phyloP scores from a whole-genome alignment of 2,113 vertebrate genomes.

The Pterocles gutturalis region DNA sequence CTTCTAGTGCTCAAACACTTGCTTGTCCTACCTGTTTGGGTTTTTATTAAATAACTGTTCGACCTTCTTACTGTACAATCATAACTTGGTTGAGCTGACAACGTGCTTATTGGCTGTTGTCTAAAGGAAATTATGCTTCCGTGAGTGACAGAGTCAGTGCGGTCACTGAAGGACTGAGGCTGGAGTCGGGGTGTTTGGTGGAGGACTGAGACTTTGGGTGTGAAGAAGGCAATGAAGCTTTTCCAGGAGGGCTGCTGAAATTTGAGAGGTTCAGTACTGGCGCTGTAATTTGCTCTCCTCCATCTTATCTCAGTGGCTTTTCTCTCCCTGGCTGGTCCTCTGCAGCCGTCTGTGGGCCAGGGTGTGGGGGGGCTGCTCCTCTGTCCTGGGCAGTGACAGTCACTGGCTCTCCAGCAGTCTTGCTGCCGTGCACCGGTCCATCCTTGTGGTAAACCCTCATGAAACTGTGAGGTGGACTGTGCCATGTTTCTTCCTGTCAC shows the following conservation, averaged over 20 bases:
- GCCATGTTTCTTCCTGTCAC: not conserved
- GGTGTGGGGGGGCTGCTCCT: not conserved
- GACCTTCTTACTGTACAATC: not conserved
- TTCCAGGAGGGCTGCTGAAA: not conserved
- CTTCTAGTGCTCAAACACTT: not conserved
- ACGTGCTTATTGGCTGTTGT: not conserved
- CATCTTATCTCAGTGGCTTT: not conserved
- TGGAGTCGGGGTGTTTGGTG: not conserved
- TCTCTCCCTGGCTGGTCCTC: not conserved
- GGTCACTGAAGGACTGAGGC: not conserved
- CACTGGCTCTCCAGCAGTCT: not conserved
- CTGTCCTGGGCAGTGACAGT: not conserved
- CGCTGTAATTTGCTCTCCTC: not conserved
- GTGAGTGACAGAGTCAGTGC: not conserved
- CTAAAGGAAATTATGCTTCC: not conserved
- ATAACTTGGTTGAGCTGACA: not conserved
- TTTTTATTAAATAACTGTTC: not conserved
- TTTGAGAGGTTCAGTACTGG: not conserved
- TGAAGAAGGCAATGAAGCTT: not conserved
- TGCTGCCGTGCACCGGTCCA: not conserved
- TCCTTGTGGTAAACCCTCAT: not conserved
- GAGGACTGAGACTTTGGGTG: not conserved
- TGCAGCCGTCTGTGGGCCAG: not conserved
- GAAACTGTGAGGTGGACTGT: not conserved
- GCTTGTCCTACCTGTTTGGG: not conserved